These are phyloP conservation scores for Benthosema pterotum DNA, from an alignment of 2,797 vertebrate genomes.

Conservation along the genomic window DNA sequence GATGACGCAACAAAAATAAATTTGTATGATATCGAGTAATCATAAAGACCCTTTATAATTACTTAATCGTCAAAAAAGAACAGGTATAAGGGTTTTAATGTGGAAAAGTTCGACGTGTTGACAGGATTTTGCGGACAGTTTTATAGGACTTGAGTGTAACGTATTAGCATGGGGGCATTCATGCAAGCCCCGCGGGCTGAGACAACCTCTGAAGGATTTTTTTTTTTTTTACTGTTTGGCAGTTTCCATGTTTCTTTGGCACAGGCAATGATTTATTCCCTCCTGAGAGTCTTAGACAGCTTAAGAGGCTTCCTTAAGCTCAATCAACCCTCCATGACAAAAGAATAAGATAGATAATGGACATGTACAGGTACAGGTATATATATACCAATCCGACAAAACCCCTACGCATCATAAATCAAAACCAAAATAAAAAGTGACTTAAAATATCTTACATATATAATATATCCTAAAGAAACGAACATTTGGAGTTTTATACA, in stretches of 20 bases:
- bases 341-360: conserved; percentile 36
- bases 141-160: conserved; percentile 54
- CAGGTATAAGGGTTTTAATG: conserved; percentile 24
- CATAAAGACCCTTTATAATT: conserved; percentile 55
- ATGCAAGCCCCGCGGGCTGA: conserved; percentile 63
- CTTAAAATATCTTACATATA: conserved; percentile 63
- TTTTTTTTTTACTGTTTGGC: conserved; percentile 62
- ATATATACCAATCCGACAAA: conserved; percentile 34
- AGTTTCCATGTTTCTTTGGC: conserved; percentile 65
- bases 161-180: conserved; percentile 45
- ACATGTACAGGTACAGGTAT: conserved; percentile 42
- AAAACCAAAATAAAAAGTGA: conserved; percentile 66
- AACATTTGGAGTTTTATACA: conserved; percentile 66
- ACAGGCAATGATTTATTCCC: conserved; percentile 69
- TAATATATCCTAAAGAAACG: conserved; percentile 46
- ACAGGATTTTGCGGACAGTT: conserved; percentile 47
- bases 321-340: conserved; percentile 4
- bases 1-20: conserved; percentile 69
- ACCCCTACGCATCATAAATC: conserved; percentile 46
- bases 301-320: conserved; percentile 61
- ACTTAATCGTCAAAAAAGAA: conserved; percentile 40
- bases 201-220: conserved; percentile 56
- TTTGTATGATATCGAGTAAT: conserved; percentile 51
- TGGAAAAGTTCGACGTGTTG: conserved; percentile 22
- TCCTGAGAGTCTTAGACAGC: conserved; percentile 66